These are phyloP conservation scores for Smittia sp. DNA, from an alignment of 2,888 invertebrate species.

Conservation along the genomic window DNA sequence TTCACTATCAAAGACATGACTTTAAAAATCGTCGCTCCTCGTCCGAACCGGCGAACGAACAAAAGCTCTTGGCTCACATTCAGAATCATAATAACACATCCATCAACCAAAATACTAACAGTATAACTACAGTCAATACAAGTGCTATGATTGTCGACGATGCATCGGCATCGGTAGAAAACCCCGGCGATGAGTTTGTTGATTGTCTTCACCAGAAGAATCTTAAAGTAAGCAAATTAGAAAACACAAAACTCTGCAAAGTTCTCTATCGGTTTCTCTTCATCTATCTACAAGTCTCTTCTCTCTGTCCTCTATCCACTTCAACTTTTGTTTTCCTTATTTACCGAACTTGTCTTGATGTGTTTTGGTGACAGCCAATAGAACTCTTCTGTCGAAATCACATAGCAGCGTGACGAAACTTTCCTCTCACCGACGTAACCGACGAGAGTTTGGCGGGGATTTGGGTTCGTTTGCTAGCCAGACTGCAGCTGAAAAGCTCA, in stretches of 20 bases:
- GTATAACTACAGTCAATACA: not conserved
- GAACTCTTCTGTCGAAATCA: no score
- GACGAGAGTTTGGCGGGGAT: no score
- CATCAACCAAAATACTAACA: slow-evolving; percentile 17
- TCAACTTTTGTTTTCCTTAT: not conserved
- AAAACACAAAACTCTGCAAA: not conserved
- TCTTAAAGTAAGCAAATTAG: slow-evolving; percentile 51
- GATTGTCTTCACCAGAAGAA: slow-evolving; percentile 44
- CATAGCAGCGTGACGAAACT: no score
- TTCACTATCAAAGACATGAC: slow-evolving; percentile 42
- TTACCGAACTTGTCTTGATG: no score
- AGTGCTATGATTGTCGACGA: slow-evolving; percentile 32
- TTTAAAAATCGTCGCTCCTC: slow-evolving; percentile 44
- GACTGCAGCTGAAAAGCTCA: no score
- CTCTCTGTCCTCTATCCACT: not conserved
- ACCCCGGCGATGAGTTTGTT: slow-evolving; percentile 42
- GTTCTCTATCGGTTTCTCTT: slow-evolving; percentile 25
- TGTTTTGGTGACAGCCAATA: no score
- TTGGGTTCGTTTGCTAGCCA: no score
- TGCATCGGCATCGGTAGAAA: slow-evolving; percentile 28
- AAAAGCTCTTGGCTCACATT: slow-evolving; percentile 34
- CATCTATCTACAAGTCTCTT: slow-evolving; percentile 9
- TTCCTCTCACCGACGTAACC: no score
- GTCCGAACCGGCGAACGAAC: slow-evolving; percentile 44
- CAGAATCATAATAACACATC: slow-evolving; percentile 26